Evolutionary conservation across 1,140 invertebrate genomes (phyloP).

Genomic region (Scaptodrosophila lebanonensis): DNA sequence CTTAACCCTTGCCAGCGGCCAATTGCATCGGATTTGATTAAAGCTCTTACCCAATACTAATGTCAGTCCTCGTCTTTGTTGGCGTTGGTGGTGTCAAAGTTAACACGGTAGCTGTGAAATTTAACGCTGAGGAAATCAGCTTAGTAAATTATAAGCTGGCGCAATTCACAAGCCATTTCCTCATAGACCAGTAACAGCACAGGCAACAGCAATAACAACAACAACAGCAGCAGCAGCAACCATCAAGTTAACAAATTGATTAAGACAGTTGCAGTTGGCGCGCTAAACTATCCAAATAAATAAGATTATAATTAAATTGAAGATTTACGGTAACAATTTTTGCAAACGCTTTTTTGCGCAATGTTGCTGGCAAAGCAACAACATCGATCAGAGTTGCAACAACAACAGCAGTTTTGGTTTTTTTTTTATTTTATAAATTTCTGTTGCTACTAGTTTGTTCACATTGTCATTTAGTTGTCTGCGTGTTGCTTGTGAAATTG

Average conservation of each 20-base stretch:
- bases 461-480: conserved; percentile 73
- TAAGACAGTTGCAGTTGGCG: conserved; percentile 53
- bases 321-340: conserved; percentile 32
- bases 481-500: conserved; percentile 70
- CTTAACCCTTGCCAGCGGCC: conserved; percentile 39
- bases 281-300: conserved; percentile 61
- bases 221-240: too few relatives aligned
- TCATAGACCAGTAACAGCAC: conserved; percentile 27
- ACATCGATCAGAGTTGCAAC: conserved; percentile 39
- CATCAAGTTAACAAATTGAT: conserved; percentile 63
- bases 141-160: conserved; percentile 25
- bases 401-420: conserved; percentile 14
- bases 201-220: too few relatives aligned
- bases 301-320: conserved; percentile 67
- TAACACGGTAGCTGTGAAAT: conserved; percentile 74
- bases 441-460: conserved; percentile 61
- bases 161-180: conserved; percentile 55
- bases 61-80: conserved; percentile 39
- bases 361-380: conserved; percentile 17
- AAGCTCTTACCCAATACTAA: conserved; percentile 68
- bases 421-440: conserved; percentile 8
- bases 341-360: conserved; percentile 43
- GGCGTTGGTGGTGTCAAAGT: conserved; percentile 68
- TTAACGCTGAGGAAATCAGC: conserved; percentile 67
- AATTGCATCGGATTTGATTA: conserved; percentile 61